These are phyloP conservation scores for Squalus acanthias DNA, from an alignment of 2,797 vertebrate species.

Conservation along the genomic window DNA sequence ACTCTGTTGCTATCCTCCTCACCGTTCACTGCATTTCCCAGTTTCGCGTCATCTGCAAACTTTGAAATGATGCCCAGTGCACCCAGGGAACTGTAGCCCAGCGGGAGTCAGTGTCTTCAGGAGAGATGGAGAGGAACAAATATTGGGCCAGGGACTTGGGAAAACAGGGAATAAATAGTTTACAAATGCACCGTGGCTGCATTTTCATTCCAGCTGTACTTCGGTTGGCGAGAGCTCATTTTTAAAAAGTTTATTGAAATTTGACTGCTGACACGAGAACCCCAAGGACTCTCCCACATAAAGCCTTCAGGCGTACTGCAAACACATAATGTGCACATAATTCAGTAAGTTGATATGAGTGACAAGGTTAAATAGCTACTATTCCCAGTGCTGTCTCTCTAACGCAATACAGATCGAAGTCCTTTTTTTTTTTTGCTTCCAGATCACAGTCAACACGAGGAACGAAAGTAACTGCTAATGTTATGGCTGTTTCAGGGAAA, in stretches of 20 bases:
- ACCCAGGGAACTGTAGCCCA: neutral
- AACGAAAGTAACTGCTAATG: conserved; percentile 30
- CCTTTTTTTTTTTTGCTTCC: conserved; percentile 41
- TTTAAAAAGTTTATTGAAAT: conserved; percentile 46
- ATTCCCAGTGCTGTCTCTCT: conserved; percentile 53
- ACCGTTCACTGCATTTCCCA: neutral
- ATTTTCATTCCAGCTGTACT: conserved; percentile 48
- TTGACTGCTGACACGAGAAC: conserved; percentile 49
- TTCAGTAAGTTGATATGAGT: conserved; percentile 55
- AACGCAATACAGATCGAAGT: conserved; percentile 50
- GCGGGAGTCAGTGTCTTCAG: neutral
- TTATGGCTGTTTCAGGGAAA: conserved; percentile 14
- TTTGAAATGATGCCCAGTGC: neutral
- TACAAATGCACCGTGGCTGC: neutral
- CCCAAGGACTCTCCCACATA: conserved; percentile 41
- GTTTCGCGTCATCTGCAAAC: neutral
- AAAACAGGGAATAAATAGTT: neutral
- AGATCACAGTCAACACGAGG: conserved; percentile 47
- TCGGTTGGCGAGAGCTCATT: conserved; percentile 47
- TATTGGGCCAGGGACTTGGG: neutral
- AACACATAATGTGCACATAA: conserved; percentile 48
- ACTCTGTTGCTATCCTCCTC: neutral
- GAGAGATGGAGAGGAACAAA: neutral
- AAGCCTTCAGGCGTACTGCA: conserved; percentile 43
- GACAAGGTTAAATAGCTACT: conserved; percentile 57